These are phyloP conservation scores for Elmis aenea DNA, from an alignment of 2,888 invertebrate species.

Conservation along the genomic window DNA sequence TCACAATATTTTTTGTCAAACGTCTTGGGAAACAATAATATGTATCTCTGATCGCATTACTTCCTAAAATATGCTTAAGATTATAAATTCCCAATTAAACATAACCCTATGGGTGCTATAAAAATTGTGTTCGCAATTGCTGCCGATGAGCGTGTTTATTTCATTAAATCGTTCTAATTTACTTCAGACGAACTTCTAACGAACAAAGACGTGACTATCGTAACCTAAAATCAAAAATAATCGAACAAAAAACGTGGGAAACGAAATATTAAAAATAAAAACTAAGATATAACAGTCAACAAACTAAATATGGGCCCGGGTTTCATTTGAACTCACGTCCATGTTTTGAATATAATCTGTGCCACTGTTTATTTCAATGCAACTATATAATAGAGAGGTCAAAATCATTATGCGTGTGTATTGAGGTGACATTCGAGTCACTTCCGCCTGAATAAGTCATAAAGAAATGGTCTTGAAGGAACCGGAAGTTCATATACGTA, in stretches of 20 bases:
- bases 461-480: slow-evolving; percentile 26
- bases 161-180: too few relatives aligned
- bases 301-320: slow-evolving; percentile 29
- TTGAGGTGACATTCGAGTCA: slow-evolving; percentile 42
- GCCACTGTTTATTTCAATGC: slow-evolving; percentile 15
- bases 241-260: slow-evolving; percentile 37
- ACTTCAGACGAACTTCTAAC: too few relatives aligned
- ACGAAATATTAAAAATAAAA: too few relatives aligned
- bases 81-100: too few relatives aligned
- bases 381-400: slow-evolving; percentile 29
- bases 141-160: too few relatives aligned
- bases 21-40: too few relatives aligned
- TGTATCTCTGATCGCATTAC: too few relatives aligned
- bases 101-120: too few relatives aligned
- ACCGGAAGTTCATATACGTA: slow-evolving; percentile 16
- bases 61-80: too few relatives aligned
- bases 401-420: slow-evolving; percentile 37
- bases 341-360: slow-evolving; percentile 24
- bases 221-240: slow-evolving; percentile 35
- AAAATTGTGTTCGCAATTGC: too few relatives aligned
- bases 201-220: slow-evolving; percentile 34
- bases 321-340: slow-evolving; percentile 29
- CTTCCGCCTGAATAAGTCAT: slow-evolving; percentile 40
- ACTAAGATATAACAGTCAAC: slow-evolving; percentile 17
- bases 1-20: too few relatives aligned